These are phyloP conservation scores for Margarornis squamiger DNA, from an alignment of 2,797 vertebrate species.

Conservation along the genomic window DNA sequence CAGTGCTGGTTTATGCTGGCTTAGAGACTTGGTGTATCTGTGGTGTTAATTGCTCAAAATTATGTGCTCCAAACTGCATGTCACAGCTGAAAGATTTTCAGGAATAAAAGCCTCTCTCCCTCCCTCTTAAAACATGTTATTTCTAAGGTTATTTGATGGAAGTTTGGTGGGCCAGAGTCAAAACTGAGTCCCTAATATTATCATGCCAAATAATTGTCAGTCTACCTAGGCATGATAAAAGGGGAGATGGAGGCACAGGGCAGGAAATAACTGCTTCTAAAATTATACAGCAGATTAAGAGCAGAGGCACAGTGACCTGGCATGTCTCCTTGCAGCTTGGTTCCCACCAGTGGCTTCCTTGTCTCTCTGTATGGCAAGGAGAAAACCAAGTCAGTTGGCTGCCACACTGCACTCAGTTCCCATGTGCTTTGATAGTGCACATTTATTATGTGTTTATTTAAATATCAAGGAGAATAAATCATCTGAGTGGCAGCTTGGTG, in stretches of 20 bases:
- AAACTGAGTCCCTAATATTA: background rate
- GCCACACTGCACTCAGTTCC: background rate
- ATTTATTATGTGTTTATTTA: slow-evolving; percentile 23
- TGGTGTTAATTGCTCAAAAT: slow-evolving; percentile 63
- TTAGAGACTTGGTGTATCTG: slow-evolving; percentile 4
- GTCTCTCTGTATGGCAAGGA: background rate
- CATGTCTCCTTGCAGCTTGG: background rate
- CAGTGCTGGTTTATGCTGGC: slow-evolving; percentile 33
- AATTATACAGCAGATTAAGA: background rate
- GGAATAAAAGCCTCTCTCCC: background rate
- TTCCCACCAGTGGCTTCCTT: background rate
- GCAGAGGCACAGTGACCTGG: background rate
- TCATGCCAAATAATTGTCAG: background rate
- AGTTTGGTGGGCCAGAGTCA: background rate
- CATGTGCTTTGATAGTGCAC: background rate
- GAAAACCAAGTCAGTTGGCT: background rate
- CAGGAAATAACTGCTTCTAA: background rate
- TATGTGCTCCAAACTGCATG: background rate
- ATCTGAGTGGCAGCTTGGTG: background rate
- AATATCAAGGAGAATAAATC: slow-evolving; percentile 6
- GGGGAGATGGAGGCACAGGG: background rate
- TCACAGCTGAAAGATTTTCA: slow-evolving; percentile 25
- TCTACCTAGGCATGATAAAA: background rate
- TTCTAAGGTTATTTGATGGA: background rate
- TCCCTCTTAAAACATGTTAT: background rate